phyloP scores from a whole-genome alignment of 2,113 vertebrate genomes.

The Rhodinocichla rosea region DNA sequence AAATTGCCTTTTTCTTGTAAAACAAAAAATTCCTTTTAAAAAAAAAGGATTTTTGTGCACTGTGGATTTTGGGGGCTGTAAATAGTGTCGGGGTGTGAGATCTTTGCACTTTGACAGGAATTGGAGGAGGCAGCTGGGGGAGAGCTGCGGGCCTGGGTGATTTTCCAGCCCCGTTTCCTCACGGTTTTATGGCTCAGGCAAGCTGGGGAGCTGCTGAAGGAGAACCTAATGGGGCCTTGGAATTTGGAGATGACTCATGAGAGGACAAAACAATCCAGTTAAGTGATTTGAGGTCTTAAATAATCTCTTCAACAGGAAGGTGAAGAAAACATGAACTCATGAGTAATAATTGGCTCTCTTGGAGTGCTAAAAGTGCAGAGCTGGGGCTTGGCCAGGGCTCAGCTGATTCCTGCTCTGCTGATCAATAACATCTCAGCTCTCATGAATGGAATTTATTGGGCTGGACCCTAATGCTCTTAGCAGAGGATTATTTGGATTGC shows the following conservation, averaged over 20 bases:
- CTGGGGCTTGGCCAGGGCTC: background rate
- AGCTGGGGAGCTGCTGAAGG: slow-evolving; percentile 10
- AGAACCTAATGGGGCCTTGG: slow-evolving; percentile 17
- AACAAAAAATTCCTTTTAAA: background rate
- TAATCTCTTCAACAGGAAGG: slow-evolving; percentile 58
- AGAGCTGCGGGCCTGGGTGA: background rate
- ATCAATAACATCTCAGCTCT: background rate
- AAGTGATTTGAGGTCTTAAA: slow-evolving; percentile 59
- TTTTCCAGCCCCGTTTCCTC: background rate
- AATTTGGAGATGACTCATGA: slow-evolving; percentile 47
- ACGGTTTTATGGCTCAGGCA: background rate
- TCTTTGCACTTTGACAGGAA: background rate
- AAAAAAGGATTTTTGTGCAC: background rate
- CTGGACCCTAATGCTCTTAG: background rate
- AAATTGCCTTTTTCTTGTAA: background rate
- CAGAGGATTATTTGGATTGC: background rate
- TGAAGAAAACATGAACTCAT: slow-evolving; percentile 63
- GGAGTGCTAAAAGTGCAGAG: background rate
- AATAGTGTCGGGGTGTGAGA: background rate
- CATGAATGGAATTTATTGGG: background rate
- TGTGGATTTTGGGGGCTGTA: background rate
- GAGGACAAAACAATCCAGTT: slow-evolving; percentile 54
- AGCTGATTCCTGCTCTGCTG: background rate
- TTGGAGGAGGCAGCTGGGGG: background rate
- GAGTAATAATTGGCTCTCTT: slow-evolving; percentile 46